Conservation (phyloP, 2,797 vertebrate genomes). For the Pseudotriccus pelzelni region DNA sequence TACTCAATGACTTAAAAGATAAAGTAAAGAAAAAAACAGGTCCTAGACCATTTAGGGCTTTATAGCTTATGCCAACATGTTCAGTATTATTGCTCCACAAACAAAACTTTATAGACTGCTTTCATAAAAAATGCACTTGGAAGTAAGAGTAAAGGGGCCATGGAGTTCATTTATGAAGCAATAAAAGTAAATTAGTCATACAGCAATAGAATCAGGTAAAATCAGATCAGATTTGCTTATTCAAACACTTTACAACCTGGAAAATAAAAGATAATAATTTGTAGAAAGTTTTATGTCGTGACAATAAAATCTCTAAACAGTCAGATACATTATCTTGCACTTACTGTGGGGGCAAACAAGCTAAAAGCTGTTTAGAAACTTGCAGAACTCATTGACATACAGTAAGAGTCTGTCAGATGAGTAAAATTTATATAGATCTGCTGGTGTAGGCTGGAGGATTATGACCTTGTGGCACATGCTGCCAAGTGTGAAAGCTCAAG, state of each 20-base stretch:
- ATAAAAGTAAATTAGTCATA: slow-evolving; percentile 70
- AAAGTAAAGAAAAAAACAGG: background rate
- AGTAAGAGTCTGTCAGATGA: background rate
- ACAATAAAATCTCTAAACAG: slow-evolving; percentile 51
- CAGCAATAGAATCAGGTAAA: slow-evolving; percentile 50
- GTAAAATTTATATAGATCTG: background rate
- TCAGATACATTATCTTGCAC: slow-evolving; percentile 14
- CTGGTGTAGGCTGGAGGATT: background rate
- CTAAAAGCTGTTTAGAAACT: slow-evolving; percentile 48
- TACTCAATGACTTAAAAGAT: slow-evolving; percentile 31
- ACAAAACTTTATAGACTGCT: slow-evolving; percentile 24
- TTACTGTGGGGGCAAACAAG: slow-evolving; percentile 10
- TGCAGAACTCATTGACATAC: slow-evolving; percentile 47
- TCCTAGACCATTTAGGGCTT: background rate
- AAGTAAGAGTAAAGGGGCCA: slow-evolving; percentile 40
- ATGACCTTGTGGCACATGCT: background rate
- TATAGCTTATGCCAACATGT: background rate
- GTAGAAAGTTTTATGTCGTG: slow-evolving; percentile 25
- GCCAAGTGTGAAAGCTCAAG: background rate
- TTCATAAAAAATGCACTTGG: slow-evolving; percentile 26
- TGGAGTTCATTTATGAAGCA: slow-evolving; percentile 59
- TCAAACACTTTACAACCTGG: slow-evolving; percentile 49
- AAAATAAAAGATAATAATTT: slow-evolving; percentile 60
- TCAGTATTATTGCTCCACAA: slow-evolving; percentile 10
- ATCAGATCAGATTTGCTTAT: slow-evolving; percentile 54